A percentile compares a stretch with the other conserved stretches of the same genome.
phyloP scores from a whole-genome alignment of 2,113 vertebrate species.

The Loxodonta africana region DNA sequence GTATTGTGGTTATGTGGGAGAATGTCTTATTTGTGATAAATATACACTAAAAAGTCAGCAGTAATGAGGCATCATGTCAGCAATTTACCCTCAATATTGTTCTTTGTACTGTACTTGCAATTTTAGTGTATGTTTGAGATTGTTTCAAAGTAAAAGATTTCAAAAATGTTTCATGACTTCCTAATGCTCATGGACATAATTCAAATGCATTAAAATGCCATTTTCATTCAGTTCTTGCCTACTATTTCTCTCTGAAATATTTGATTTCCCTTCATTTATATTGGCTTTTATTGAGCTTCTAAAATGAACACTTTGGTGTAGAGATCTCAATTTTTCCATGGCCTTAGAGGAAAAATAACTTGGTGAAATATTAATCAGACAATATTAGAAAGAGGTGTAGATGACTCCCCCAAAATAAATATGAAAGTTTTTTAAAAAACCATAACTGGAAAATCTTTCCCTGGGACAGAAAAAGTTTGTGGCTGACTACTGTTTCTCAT shows the following conservation, averaged over 20 bases:
- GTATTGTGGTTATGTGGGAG: neutral
- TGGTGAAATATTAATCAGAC: neutral
- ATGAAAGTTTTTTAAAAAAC: neutral
- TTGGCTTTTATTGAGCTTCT: neutral
- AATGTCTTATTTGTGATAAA: neutral
- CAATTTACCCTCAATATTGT: neutral
- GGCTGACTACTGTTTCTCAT: neutral
- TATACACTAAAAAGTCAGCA: neutral
- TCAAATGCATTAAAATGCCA: neutral
- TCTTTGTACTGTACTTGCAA: neutral
- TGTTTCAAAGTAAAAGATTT: neutral
- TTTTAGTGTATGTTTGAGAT: neutral
- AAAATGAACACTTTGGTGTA: neutral
- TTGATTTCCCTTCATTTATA: constrained; percentile 6
- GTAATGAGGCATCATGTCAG: neutral
- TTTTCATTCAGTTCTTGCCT: neutral
- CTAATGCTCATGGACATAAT: neutral
- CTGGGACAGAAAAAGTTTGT: neutral
- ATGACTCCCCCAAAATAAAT: neutral
- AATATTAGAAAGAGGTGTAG: neutral
- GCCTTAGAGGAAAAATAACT: neutral
- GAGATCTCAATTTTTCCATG: neutral
- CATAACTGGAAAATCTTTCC: neutral
- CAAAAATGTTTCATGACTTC: neutral
- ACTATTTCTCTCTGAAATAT: neutral